Conservation (phyloP, 2,113 vertebrate species). For the Psettodes erumei region DNA sequence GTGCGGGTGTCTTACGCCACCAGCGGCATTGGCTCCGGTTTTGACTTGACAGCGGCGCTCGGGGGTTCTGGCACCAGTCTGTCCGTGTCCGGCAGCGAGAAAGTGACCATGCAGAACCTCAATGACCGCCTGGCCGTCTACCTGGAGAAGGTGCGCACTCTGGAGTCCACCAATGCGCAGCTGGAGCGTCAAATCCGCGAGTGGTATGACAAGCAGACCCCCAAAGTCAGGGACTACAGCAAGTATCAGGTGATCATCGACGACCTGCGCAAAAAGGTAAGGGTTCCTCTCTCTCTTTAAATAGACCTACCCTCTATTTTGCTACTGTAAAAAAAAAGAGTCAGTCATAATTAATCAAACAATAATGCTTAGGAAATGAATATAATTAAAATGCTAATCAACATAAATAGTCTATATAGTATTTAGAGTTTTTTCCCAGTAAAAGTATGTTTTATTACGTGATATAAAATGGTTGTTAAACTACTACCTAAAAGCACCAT, state of each 20-base stretch:
- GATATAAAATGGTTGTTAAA: neutral
- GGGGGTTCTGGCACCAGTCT: neutral
- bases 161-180: constrained; percentile 77
- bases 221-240: constrained; percentile 77
- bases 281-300: neutral
- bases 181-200: constrained; percentile 83
- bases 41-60: constrained; percentile 38
- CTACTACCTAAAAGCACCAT: neutral
- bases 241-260: constrained; percentile 62
- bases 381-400: neutral
- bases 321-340: no score
- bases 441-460: no score
- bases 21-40: constrained; percentile 29
- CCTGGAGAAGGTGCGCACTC: constrained; percentile 81
- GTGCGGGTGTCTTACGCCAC: constrained; percentile 70
- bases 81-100: constrained; percentile 46
- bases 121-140: constrained; percentile 83
- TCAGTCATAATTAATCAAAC: no score
- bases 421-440: no score
- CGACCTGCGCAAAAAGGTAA: constrained; percentile 80
- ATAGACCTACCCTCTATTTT: neutral
- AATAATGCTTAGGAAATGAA: no score
- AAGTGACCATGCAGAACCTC: constrained; percentile 84
- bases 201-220: constrained; percentile 76
- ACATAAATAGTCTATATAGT: no score